Percentiles rank a stretch among this genome's conserved stretches.
Conservation (phyloP, 2,797 vertebrate species). For the Sebastes goodei region DNA sequence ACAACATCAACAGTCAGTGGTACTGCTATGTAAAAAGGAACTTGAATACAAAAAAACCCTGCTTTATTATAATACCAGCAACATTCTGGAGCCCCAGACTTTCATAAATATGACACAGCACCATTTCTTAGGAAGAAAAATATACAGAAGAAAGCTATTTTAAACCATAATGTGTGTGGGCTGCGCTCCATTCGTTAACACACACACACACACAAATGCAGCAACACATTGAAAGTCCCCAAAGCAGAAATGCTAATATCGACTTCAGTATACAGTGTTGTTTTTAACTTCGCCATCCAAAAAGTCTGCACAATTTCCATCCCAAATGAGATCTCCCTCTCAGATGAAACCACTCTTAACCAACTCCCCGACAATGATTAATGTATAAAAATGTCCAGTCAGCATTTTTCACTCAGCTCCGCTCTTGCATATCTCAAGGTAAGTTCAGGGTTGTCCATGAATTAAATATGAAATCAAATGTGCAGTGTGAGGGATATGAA, state of each 20-base stretch:
- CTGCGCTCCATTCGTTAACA: background rate
- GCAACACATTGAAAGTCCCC: background rate
- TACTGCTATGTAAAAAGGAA: background rate
- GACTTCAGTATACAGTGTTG: slow-evolving; percentile 2
- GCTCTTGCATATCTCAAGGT: slow-evolving; percentile 52
- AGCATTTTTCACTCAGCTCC: slow-evolving; percentile 39
- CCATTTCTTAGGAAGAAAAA: background rate
- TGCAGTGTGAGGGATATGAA: slow-evolving; percentile 17
- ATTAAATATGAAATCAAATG: slow-evolving; percentile 65
- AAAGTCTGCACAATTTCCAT: slow-evolving; percentile 40
- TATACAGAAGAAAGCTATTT: background rate
- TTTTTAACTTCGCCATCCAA: slow-evolving; percentile 4
- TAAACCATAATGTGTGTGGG: background rate
- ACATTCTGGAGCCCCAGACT: background rate
- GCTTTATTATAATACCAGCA: background rate
- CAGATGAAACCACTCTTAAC: slow-evolving; percentile 48
- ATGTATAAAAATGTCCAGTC: slow-evolving; percentile 64
- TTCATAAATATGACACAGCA: background rate
- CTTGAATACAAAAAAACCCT: background rate
- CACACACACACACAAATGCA: background rate
- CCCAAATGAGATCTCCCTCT: slow-evolving; percentile 35
- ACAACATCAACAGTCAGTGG: background rate
- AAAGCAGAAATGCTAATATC: background rate
- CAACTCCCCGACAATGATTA: slow-evolving; percentile 51
- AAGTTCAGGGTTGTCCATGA: slow-evolving; percentile 51